Evolutionary conservation across 2,113 vertebrate species (phyloP).

Genomic region (Atrichornis clamosus): DNA sequence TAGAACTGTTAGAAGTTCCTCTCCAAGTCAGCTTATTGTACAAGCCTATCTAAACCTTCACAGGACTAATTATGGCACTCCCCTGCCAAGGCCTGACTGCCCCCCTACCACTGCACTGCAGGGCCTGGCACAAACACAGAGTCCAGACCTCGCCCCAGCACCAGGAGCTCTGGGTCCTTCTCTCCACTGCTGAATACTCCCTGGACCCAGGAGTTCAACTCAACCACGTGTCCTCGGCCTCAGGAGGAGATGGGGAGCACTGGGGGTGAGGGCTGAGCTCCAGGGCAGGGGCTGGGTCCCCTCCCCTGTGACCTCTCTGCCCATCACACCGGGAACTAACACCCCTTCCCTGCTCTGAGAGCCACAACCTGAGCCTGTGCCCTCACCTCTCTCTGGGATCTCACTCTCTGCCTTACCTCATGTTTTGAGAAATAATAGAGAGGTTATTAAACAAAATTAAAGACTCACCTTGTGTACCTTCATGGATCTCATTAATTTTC

Average conservation of each 20-base stretch:
- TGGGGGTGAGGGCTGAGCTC: fast-evolving
- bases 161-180: not conserved
- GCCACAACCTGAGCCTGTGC: not conserved
- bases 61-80: not conserved
- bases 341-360: not conserved
- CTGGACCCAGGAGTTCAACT: fast-evolving
- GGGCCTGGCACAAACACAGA: not conserved
- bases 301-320: fast-evolving
- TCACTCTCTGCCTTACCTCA: not conserved
- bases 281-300: not conserved
- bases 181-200: fast-evolving
- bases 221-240: fast-evolving
- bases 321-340: fast-evolving
- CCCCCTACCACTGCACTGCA: fast-evolving
- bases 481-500: not conserved
- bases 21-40: not conserved
- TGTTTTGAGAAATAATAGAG: not conserved
- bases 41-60: not conserved
- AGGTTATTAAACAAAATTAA: not conserved
- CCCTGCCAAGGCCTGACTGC: fast-evolving
- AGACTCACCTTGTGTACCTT: not conserved
- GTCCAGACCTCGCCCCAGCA: not conserved
- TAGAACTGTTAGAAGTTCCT: not conserved
- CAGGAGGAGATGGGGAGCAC: not conserved
- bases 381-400: not conserved